phyloP scores from a whole-genome alignment of 2,888 invertebrate genomes.

The Malthinus seriepunctatus region DNA sequence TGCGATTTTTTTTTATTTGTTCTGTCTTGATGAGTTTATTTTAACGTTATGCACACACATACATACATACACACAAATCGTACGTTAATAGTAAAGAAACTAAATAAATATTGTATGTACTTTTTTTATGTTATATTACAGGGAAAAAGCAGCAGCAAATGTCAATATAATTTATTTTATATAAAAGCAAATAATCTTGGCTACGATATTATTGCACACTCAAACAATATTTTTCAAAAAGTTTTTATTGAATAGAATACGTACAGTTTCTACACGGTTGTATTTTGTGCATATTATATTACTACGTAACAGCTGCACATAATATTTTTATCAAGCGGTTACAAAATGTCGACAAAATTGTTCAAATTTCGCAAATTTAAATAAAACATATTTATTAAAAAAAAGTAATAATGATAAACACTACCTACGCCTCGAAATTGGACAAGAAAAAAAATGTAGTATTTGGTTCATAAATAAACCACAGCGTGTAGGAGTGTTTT shows the following conservation, averaged over 20 bases:
- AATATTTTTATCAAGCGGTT: slow-evolving; percentile 14
- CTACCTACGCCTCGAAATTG: too few relatives aligned
- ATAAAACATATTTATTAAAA: not conserved
- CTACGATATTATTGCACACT: not conserved
- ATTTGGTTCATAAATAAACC: too few relatives aligned
- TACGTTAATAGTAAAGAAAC: too few relatives aligned
- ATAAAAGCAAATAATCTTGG: not conserved
- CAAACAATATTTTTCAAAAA: slow-evolving; percentile 1
- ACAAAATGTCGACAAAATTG: slow-evolving; percentile 12
- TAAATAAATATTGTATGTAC: too few relatives aligned
- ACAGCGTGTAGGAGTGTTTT: too few relatives aligned
- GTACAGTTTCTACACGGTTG: slow-evolving; percentile 3
- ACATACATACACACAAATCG: too few relatives aligned
- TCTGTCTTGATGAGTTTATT: too few relatives aligned
- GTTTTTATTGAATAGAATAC: slow-evolving; percentile 4
- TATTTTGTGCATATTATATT: slow-evolving; percentile 7
- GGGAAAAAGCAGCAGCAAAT: not conserved
- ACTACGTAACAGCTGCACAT: slow-evolving; percentile 15
- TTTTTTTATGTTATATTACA: too few relatives aligned
- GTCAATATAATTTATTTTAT: slow-evolving; percentile 3
- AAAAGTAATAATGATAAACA: too few relatives aligned
- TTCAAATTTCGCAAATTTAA: not conserved
- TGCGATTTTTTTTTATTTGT: too few relatives aligned
- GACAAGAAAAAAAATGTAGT: too few relatives aligned
- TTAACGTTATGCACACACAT: too few relatives aligned